Conservation (phyloP, 2,113 vertebrate species). For the Neopipo cinnamomea region DNA sequence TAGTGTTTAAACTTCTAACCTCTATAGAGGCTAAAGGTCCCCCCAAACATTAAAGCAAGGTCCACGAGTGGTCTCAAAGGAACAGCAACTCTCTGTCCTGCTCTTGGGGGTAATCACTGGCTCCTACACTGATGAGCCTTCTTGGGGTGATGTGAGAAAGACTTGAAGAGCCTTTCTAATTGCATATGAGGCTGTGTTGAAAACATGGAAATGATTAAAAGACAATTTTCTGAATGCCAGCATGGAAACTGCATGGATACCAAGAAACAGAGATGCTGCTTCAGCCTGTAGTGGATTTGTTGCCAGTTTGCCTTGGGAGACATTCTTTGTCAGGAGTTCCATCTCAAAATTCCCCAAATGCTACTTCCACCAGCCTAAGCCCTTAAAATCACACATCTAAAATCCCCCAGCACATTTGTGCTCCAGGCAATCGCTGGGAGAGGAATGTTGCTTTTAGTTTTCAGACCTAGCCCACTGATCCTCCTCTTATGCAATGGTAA, state of each 20-base stretch:
- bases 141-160: background rate
- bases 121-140: background rate
- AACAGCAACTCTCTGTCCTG: background rate
- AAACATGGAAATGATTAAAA: background rate
- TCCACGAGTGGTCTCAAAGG: background rate
- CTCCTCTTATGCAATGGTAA: background rate
- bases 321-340: background rate
- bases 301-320: background rate
- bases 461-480: background rate
- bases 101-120: background rate
- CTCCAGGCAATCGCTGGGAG: background rate
- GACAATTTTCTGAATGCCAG: background rate
- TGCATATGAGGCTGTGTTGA: background rate
- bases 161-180: background rate
- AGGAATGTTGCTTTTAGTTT: slow-evolving; percentile 6
- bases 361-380: background rate
- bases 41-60: background rate
- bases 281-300: background rate
- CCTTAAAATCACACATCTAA: background rate
- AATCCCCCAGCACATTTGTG: background rate
- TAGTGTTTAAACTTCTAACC: background rate
- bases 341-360: slow-evolving; percentile 7
- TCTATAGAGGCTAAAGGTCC: background rate
- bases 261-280: background rate
- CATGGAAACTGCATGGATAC: background rate